These are phyloP conservation scores for Simalia tracyae DNA, from an alignment of 2,797 vertebrate genomes.

Conservation along the genomic window DNA sequence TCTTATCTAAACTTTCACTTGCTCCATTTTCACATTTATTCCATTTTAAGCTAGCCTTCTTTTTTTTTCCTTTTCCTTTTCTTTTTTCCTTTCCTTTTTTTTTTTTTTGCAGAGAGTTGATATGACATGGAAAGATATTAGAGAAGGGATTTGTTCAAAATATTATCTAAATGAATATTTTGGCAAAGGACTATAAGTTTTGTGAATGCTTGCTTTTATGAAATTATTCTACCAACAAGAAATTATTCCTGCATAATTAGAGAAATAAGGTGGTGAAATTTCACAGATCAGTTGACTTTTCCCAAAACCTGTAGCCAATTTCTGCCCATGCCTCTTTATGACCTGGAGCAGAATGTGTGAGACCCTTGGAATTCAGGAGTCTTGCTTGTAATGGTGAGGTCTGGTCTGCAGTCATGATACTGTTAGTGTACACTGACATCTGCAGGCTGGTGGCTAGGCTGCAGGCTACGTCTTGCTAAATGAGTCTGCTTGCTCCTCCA, in stretches of 20 bases:
- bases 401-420: background rate
- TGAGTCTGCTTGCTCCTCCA: background rate
- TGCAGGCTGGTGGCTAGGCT: background rate
- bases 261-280: background rate
- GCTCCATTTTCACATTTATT: background rate
- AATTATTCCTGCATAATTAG: background rate
- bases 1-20: background rate
- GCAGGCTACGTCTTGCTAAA: background rate
- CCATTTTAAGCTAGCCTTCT: background rate
- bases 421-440: slow-evolving; percentile 9
- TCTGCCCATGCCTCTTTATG: background rate
- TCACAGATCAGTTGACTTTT: background rate
- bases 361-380: background rate
- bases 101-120: background rate
- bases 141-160: background rate
- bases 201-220: background rate
- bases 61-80: too few species aligned
- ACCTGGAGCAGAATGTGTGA: background rate
- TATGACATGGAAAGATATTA: background rate
- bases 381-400: background rate
- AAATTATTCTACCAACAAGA: background rate
- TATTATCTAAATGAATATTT: background rate
- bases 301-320: background rate
- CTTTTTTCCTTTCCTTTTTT: background rate
- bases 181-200: background rate